Evolutionary conservation across 2,888 invertebrate species (phyloP).

Genomic region (Proisotoma minuta): DNA sequence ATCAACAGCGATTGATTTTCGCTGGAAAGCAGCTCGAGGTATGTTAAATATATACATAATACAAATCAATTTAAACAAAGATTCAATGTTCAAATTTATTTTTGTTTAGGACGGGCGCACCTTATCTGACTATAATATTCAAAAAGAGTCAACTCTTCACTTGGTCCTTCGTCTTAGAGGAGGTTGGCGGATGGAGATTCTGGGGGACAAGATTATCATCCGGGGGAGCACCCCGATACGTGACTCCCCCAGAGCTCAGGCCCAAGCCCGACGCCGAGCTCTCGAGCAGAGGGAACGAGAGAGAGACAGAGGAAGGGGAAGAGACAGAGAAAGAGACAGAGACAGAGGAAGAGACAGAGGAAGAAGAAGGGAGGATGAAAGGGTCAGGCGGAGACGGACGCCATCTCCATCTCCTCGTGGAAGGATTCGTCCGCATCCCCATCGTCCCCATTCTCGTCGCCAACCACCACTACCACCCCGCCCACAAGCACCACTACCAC

Average conservation of each 20-base stretch:
- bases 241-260: background rate
- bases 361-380: background rate
- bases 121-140: conserved; percentile 61
- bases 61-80: too few species aligned
- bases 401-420: too few species aligned
- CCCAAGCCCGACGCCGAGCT: background rate
- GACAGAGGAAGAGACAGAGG: background rate
- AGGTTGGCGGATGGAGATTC: conserved; percentile 56
- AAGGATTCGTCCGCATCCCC: too few species aligned
- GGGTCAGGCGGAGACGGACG: background rate
- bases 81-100: background rate
- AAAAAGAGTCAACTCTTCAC: conserved; percentile 73
- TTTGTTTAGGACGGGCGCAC: conserved; percentile 56
- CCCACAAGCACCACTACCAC: too few species aligned
- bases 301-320: background rate
- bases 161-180: conserved; percentile 83
- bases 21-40: conserved; percentile 62
- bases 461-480: too few species aligned
- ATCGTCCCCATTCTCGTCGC: too few species aligned
- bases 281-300: background rate
- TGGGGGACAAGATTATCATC: background rate
- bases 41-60: too few species aligned
- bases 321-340: background rate
- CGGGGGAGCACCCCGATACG: background rate
- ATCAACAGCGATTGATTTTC: conserved; percentile 74